These are phyloP conservation scores for Gouania willdenowi DNA, from an alignment of 2,797 vertebrate species.

Conservation along the genomic window DNA sequence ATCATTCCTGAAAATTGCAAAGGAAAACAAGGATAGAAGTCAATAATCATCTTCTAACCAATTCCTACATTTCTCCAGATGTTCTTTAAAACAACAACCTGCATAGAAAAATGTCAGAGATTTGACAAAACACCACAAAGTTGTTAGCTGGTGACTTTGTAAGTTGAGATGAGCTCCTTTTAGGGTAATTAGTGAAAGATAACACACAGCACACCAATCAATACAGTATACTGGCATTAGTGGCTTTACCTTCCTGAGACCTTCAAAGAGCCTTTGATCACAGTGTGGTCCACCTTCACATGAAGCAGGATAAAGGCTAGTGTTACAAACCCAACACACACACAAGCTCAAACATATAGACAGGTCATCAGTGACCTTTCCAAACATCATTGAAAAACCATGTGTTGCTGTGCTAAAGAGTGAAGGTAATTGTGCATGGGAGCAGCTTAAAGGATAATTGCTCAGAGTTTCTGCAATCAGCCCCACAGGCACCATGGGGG, in stretches of 20 bases:
- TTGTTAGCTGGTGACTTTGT: too few relatives aligned
- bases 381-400: slow-evolving; percentile 49
- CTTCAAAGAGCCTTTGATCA: slow-evolving; percentile 63
- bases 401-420: slow-evolving; percentile 48
- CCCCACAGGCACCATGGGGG: slow-evolving; percentile 32
- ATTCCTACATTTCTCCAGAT: too few relatives aligned
- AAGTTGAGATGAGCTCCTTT: too few relatives aligned
- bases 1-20: too few relatives aligned
- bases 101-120: too few relatives aligned
- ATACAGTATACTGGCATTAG: too few relatives aligned
- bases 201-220: not conserved
- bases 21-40: too few relatives aligned
- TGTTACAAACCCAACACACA: slow-evolving; percentile 37
- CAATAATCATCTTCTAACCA: too few relatives aligned
- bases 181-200: not conserved
- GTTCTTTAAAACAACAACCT: too few relatives aligned
- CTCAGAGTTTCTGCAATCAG: slow-evolving; percentile 31
- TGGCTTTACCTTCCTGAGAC: slow-evolving; percentile 25
- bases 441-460: slow-evolving; percentile 64
- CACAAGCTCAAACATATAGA: slow-evolving; percentile 9
- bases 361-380: slow-evolving; percentile 28
- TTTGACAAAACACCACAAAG: too few relatives aligned
- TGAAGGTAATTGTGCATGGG: slow-evolving; percentile 44
- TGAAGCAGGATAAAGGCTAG: slow-evolving; percentile 40
- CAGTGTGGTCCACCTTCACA: slow-evolving; percentile 33